Percentiles rank a stretch among this genome's conserved stretches.
phyloP scores from a whole-genome alignment of 2,888 invertebrate species.

The Orthosia incerta region DNA sequence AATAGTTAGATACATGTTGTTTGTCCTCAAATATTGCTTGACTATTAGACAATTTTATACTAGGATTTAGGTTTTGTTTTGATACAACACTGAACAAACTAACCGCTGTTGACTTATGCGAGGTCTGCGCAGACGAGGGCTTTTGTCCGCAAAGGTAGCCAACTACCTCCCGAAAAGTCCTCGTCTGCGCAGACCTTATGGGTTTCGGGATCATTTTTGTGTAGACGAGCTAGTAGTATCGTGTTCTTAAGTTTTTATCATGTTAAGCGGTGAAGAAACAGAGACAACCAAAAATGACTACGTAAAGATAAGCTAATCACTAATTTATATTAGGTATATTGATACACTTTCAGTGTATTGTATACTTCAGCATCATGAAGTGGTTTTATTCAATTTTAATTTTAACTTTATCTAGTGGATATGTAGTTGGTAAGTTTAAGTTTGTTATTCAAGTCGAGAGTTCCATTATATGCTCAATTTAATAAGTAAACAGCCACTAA shows the following conservation, averaged over 20 bases:
- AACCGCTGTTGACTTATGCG: no score
- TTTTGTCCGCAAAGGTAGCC: no score
- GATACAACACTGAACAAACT: not conserved
- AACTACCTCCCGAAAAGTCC: no score
- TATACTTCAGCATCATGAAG: slow-evolving; percentile 58
- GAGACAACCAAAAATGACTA: slow-evolving; percentile 13
- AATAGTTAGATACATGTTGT: not conserved
- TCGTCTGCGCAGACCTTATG: no score
- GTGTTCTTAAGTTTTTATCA: not conserved
- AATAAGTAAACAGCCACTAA: not conserved
- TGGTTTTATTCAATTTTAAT: slow-evolving; percentile 65
- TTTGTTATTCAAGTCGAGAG: slow-evolving; percentile 8
- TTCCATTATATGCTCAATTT: not conserved
- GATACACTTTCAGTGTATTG: slow-evolving; percentile 53
- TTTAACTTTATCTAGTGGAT: slow-evolving; percentile 60
- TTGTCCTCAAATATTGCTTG: not conserved
- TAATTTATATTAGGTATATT: slow-evolving; percentile 45
- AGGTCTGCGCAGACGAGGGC: no score
- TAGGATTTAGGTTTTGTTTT: not conserved
- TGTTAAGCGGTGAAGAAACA: slow-evolving; percentile 20
- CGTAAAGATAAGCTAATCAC: slow-evolving; percentile 58
- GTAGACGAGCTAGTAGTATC: not conserved
- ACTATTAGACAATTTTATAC: not conserved
- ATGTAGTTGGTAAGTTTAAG: slow-evolving; percentile 64
- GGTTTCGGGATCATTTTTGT: not conserved